phyloP scores from a whole-genome alignment of 2,888 invertebrate genomes.

The Morinoia aosen region DNA sequence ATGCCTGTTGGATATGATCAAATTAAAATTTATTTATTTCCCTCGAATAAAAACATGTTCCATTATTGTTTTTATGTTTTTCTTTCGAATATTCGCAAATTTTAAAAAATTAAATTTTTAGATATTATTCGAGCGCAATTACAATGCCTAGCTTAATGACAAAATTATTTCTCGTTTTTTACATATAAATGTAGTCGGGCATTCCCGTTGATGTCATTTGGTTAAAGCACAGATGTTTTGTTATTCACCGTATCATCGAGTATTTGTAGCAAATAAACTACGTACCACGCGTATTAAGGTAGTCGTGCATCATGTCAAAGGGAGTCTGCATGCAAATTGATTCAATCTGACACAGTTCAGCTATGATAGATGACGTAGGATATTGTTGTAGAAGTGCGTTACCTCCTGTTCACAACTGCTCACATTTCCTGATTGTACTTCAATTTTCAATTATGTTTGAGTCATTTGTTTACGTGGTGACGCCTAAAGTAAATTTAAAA shows the following conservation, averaged over 20 bases:
- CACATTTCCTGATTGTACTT: neutral
- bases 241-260: neutral
- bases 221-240: neutral
- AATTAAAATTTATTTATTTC: too few relatives aligned
- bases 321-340: neutral
- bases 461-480: too few relatives aligned
- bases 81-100: too few relatives aligned
- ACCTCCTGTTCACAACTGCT: neutral
- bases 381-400: neutral
- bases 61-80: too few relatives aligned
- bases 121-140: too few relatives aligned
- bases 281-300: neutral
- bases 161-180: neutral
- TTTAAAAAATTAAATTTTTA: too few relatives aligned
- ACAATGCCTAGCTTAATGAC: too few relatives aligned
- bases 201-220: neutral
- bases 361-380: neutral
- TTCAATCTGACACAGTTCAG: neutral
- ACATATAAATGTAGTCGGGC: neutral
- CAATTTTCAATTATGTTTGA: neutral
- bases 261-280: neutral
- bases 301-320: neutral
- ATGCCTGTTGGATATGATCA: too few relatives aligned
- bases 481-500: too few relatives aligned
- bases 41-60: too few relatives aligned